These are phyloP conservation scores for Ophthalmolycus amberensis DNA, from an alignment of 2,113 vertebrate species.

Conservation along the genomic window DNA sequence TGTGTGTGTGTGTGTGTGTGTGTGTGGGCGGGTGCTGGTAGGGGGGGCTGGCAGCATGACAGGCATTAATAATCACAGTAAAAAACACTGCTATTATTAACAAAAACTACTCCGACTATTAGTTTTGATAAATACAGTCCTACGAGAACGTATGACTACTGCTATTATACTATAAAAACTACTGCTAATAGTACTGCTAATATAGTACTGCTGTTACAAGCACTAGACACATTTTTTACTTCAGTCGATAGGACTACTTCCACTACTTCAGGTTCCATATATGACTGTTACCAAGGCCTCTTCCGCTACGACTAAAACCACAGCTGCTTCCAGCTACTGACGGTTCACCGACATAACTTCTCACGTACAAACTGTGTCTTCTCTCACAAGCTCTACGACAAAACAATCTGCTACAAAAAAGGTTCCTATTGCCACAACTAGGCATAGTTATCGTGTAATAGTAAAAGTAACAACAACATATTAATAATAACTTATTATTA, in stretches of 20 bases:
- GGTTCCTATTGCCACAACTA: too few species aligned
- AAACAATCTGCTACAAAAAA: too few species aligned
- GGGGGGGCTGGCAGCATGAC: constrained; percentile 13
- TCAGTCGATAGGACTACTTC: not conserved
- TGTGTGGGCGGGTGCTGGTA: not conserved
- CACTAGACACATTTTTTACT: not conserved
- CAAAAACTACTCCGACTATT: not conserved
- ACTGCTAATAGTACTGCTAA: not conserved
- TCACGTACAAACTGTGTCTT: too few species aligned
- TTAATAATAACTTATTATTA: not conserved
- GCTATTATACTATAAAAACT: not conserved
- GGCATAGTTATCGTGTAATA: too few species aligned
- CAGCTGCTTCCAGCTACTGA: too few species aligned
- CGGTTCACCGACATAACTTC: too few species aligned
- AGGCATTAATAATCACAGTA: constrained; percentile 35
- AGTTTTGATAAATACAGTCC: constrained; percentile 1
- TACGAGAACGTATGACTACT: not conserved
- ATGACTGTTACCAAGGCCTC: too few species aligned
- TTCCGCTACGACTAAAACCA: not conserved
- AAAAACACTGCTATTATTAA: constrained; percentile 5
- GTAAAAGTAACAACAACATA: too few species aligned
- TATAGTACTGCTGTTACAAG: not conserved
- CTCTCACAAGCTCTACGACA: too few species aligned
- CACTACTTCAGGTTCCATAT: not conserved
- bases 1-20: constrained; percentile 7